A percentile compares a stretch with the other conserved stretches of the same genome.
Evolutionary conservation across 2,113 vertebrate species (phyloP).

Genomic region (Galeopterus variegatus): DNA sequence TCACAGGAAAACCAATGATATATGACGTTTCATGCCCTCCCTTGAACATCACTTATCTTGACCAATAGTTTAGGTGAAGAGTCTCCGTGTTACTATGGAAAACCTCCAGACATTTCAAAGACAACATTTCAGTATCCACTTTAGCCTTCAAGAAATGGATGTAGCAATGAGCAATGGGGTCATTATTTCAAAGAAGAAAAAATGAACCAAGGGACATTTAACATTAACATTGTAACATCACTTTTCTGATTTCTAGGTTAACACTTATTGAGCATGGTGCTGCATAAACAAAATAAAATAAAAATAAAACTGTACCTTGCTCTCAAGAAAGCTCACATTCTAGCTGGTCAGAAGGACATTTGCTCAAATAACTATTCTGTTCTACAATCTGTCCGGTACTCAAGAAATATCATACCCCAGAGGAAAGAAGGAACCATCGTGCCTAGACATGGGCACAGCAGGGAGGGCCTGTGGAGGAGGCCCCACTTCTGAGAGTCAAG

Average conservation of each 20-base stretch:
- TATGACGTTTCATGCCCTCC: neutral
- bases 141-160: neutral
- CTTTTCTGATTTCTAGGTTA: neutral
- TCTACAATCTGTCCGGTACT: neutral
- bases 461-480: neutral
- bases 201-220: neutral
- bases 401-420: neutral
- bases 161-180: neutral
- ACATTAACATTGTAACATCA: neutral
- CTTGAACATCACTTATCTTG: conserved; percentile 20
- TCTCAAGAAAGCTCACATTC: neutral
- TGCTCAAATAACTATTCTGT: neutral
- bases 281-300: neutral
- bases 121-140: neutral
- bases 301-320: neutral
- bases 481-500: neutral
- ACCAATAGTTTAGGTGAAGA: neutral
- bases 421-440: neutral
- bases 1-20: conserved; percentile 4
- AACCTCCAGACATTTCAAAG: conserved; percentile 39
- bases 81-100: conserved; percentile 31
- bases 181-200: conserved; percentile 55
- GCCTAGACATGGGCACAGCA: neutral
- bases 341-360: neutral
- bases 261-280: neutral